These are phyloP conservation scores for Galerucella calmariensis DNA, from an alignment of 2,888 invertebrate species.

Conservation along the genomic window DNA sequence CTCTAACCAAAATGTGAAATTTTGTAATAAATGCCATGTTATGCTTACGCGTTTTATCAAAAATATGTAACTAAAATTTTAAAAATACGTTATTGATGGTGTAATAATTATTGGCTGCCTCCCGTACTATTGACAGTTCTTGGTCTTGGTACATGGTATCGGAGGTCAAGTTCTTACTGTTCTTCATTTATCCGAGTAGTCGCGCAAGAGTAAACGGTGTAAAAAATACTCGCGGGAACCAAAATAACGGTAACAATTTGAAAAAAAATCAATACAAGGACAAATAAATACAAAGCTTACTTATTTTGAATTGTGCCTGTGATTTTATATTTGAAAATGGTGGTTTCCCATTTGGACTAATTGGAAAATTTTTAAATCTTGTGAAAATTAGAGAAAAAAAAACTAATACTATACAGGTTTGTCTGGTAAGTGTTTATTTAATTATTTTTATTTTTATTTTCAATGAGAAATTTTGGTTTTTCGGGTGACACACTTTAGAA, in stretches of 20 bases:
- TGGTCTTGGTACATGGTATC: constrained; percentile 5
- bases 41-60: no score
- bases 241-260: constrained; percentile 8
- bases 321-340: neutral
- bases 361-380: neutral
- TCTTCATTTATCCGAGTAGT: constrained; percentile 16
- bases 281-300: neutral
- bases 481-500: neutral
- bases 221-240: constrained; percentile 6
- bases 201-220: constrained; percentile 10
- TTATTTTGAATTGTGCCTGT: neutral
- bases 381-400: neutral
- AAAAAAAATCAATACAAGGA: neutral
- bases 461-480: no score
- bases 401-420: no score
- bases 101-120: constrained; percentile 10
- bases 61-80: no score
- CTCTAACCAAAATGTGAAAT: no score
- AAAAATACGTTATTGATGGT: no score
- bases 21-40: no score
- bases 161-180: constrained; percentile 23
- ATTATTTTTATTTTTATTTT: no score
- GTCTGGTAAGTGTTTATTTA: no score
- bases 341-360: neutral
- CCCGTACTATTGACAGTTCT: constrained; percentile 19